Base-by-base conservation (phyloP, 2,888 invertebrate species). In the Perdita meconis region DNA sequence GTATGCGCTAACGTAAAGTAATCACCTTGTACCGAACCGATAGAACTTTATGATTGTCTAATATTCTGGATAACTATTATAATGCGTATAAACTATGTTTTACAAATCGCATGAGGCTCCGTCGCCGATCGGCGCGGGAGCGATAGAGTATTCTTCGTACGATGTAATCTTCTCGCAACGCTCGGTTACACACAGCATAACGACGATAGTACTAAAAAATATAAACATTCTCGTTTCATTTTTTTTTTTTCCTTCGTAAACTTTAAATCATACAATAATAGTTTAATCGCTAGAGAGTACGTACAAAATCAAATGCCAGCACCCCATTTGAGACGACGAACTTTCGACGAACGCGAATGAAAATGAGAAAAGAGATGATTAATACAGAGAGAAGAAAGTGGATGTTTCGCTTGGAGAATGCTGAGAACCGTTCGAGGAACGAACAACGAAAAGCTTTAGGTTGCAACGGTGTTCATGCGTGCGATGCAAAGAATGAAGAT, bases 221-320 rank as follows among this genome's bases (percentile, higher is more conserved):
- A 87, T 74, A 85, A 87, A 78, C 55, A 42, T 40, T 74, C 38
- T 72, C 59, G 59, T 76, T 67, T 71, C 3, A n/a, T n/a, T n/a
- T n/a, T n/a, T n/a, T n/a, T n/a, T n/a, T n/a, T n/a, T n/a, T n/a
- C n/a, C n/a, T n/a, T n/a, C n/a, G n/a, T n/a, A n/a, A 61, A 78
- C 51, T 16, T 80, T 67, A 76, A 86, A 83, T 65, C 72, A 80
- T 82, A 78, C 51, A 77, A 80, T 80, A 66, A 76, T 47, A 66
- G 51, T 67, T 78, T 64, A 57, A 61, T 40, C 65, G 16, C 63
- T 79, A 64, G 40, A 50, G 47, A 56, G 30, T 69, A 80, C 61
- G 13, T 65, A 81, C 78, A 83, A 83, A 70, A 71, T 85, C 65
- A 76, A 85, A 85, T 85, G 85, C 80, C 86, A 86, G 86, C 86